Base-by-base conservation (phyloP, 2,888 invertebrate genomes). In the Odontocerum albicorne region DNA sequence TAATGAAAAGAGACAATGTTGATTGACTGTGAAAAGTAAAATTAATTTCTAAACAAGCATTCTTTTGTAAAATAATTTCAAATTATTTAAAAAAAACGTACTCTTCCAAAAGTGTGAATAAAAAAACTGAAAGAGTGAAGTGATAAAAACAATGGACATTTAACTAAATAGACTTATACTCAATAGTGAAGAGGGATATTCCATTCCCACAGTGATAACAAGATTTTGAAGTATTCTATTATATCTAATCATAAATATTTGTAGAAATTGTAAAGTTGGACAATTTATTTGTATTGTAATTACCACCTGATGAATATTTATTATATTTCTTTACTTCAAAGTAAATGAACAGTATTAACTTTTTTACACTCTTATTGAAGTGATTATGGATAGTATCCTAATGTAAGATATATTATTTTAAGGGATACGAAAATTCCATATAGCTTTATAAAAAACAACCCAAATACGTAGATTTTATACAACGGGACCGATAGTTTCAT, bases 401-500 rank as follows among this genome's bases (percentile, higher is more conserved):
- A 21, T 50, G 50, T 50, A 46, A 56, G 51, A 56, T 56, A 56
- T 56, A 51, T 55, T 35, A 44, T 56, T 50, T 47, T 45, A 50
- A 21, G 19, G 45, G 50, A 42, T 50, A 39, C 50, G n/a, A 39
- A 43, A 16, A 19, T 36, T 33, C 22, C 27, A 40, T 12, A 40
- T 17, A 38, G 13, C 17, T 39, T 39, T 50, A 50, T 40, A 55
- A 44, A 51, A 31, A 35, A 21, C 35, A 45, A 42, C 55, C 52
- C 52, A 55, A 55, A 55, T 54, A 55, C 50, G 43, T 47, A 52
- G 49, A 49, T 55, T 58, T 54, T 57, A 53, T 59, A 52, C 42
- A 49, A 59, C 45, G 59, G 59, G 59, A 59, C 70, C 71, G 71
- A 75, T 68, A 71, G 70, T 70, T 73, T 72, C 70, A 70, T 74